Evolutionary conservation across 1,140 invertebrate genomes (phyloP), one percentile per base, ranked within the genome.

Genomic region (Mylabris phalerata): DNA sequence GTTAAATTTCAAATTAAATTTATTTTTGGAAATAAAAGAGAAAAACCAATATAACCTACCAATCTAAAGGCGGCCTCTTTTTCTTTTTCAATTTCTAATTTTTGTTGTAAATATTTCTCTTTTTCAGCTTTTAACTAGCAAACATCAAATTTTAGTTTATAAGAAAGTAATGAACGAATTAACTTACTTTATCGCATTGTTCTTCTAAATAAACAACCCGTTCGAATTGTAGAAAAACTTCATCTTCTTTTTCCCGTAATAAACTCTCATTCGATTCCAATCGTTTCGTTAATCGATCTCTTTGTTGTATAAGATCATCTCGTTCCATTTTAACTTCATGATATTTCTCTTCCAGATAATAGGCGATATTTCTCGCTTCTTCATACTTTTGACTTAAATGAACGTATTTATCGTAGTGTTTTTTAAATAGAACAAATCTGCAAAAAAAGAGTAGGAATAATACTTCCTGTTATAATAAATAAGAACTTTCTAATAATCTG

Each of bases 291-390:
- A 84, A 62, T 40, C 73, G 70, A 3, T 75, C 69, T 42, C 78
- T 76, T 19, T 74, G 72, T 46, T 76, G 74, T 4, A 77, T 75
- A 56, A 84, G 62, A 61, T 77, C 78, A 58, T 84, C 82, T 39
- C 78, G 71, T 67, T 84, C 81, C 42, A 77, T 79, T 82, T 84
- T 83, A 46, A 84, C 78, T 73, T 84, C 82, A 59, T 84, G 81
- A 72, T 84, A 84, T 73, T 82, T 82, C 61, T 84, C 82, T 62
- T 84, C 82, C 59, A 84, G 68, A 65, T 84, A 83, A 57, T 84
- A 84, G 4, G 80, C 80, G 50, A 82, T 77, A 56, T 80, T 81
- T 57, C 79, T 68, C 4, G 81, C 80, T 64, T 84, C 81, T 69
- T 83, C 81, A 65, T 83, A 84, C 69, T 82, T 83, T 40, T 80